Evolutionary conservation across 2,113 vertebrate genomes (phyloP), one percentile per base, ranked within the genome.

Genomic region (Uropsilus gracilis): DNA sequence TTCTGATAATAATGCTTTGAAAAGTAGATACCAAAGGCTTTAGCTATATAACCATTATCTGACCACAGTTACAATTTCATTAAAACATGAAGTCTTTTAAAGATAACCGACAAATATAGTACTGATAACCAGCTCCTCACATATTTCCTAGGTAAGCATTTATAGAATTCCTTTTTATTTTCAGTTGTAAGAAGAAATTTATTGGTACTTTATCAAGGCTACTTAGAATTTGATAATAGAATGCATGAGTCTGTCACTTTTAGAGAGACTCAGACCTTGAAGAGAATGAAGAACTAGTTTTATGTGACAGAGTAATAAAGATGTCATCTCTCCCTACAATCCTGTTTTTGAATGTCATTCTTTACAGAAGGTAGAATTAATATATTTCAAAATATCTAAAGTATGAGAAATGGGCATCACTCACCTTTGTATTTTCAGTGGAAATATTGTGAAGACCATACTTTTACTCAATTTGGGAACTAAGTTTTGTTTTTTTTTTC

Each of bases 251-350:
- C 95, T 98, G 98, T 98, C 98, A 98, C 61, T 98, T 97, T 97
- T 94, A 57, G 96, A 94, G 97, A 98, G 97, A 98, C 97, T 97
- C 63, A 97, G 98, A 96, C 94, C 96, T 98, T 97, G 95, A 97
- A 97, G 95, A 97, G 90, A 87, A 75, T 96, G 75, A 97, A 98
- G 92, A 91, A 97, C 96, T 26, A 94, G 96, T 96, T 97, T 97
- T 93, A 96, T 91, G 72, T 96, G 98, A 98, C 97, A 98, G 94
- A 96, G 86, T 98, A 98, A 98, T 98, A 98, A 98, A 97, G 96
- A 97, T 98, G 96, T 97, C 98, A 98, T 92, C 87, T 85, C 44
- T 92, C 78, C 80, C 86, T 96, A 90, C 66, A 86, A 87, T 75
- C 77, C 1, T 93, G 90, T 85, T 98, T 97, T 89, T 96, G 91